These are phyloP conservation scores for Chelonus formosanus DNA, from an alignment of 2,888 invertebrate genomes.

Conservation along the genomic window DNA sequence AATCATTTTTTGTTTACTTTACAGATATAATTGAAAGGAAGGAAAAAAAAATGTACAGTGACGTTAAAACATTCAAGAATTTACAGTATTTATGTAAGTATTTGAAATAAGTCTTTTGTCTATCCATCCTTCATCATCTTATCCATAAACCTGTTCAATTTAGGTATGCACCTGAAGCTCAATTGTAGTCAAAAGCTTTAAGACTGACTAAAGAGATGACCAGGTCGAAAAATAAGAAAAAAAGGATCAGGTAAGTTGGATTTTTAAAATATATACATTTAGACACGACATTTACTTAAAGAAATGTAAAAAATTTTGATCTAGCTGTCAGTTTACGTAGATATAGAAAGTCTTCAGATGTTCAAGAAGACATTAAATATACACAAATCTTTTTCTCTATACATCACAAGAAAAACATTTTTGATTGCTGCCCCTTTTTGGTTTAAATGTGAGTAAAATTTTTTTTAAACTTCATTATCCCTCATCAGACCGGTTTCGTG, in stretches of 20 bases:
- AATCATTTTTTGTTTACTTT: too few relatives aligned
- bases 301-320: constrained; percentile 4
- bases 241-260: constrained; percentile 20
- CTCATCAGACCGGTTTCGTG: constrained; percentile 16
- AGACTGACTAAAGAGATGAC: constrained; percentile 21
- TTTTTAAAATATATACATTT: neutral
- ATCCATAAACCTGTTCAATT: constrained; percentile 40
- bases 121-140: constrained; percentile 1
- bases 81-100: too few relatives aligned
- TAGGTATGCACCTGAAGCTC: constrained; percentile 35
- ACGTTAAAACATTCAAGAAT: too few relatives aligned
- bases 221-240: constrained; percentile 6
- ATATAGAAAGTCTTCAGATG: constrained; percentile 5
- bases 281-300: neutral
- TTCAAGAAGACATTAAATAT: neutral
- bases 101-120: too few relatives aligned
- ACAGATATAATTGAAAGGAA: too few relatives aligned
- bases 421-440: neutral
- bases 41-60: too few relatives aligned
- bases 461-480: constrained; percentile 10
- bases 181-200: constrained; percentile 1
- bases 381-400: neutral
- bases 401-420: neutral
- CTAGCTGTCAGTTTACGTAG: constrained; percentile 11
- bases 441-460: constrained; percentile 10